phyloP scores from a whole-genome alignment of 1,140 invertebrate genomes.

The Coenobita brevimanus region DNA sequence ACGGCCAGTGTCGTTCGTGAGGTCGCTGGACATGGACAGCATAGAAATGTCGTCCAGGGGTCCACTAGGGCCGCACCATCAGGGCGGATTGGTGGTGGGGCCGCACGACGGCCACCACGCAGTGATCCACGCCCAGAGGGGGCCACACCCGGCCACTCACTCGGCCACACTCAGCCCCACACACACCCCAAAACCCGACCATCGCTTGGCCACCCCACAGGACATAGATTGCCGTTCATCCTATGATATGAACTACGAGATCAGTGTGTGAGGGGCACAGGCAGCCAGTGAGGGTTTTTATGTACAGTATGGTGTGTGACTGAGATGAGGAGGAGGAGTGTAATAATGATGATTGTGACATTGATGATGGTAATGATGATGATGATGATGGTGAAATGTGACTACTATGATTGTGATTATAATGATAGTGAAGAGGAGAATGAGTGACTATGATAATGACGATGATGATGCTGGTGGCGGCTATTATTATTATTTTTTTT shows the following conservation, averaged over 20 bases:
- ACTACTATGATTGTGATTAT: no score
- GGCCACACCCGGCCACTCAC: conserved; percentile 67
- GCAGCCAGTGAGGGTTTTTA: background rate
- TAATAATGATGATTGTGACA: no score
- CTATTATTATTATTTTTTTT: no score
- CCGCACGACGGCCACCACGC: conserved; percentile 41
- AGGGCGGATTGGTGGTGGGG: background rate
- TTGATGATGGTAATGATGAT: no score
- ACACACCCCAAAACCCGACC: conserved; percentile 55
- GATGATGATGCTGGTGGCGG: no score
- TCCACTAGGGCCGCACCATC: conserved; percentile 18
- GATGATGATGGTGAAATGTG: no score
- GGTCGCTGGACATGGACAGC: conserved; percentile 90
- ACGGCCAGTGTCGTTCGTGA: conserved; percentile 93
- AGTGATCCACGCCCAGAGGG: conserved; percentile 69
- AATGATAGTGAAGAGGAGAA: no score
- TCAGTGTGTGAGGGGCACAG: conserved; percentile 59
- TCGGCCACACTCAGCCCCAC: conserved; percentile 58
- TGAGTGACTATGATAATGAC: no score
- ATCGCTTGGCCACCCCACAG: conserved; percentile 44
- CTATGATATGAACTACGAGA: conserved; percentile 66
- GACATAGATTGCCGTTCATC: conserved; percentile 54
- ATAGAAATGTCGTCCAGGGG: conserved; percentile 59
- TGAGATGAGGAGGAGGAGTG: no score
- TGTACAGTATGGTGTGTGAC: no score